Conservation (phyloP, 1,140 invertebrate genomes). For the Drosophila carrolli region DNA sequence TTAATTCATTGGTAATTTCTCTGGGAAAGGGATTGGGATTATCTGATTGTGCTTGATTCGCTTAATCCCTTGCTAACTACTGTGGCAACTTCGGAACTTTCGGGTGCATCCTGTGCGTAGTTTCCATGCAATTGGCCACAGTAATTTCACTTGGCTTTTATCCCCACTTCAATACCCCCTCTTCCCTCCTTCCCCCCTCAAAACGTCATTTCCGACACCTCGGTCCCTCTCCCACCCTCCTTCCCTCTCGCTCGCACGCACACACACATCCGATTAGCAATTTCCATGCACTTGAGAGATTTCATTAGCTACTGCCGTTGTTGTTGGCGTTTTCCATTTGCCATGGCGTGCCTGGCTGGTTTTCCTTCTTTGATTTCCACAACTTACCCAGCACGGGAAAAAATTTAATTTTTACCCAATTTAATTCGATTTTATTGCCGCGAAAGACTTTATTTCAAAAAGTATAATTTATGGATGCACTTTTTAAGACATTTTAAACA, state of each 20-base stretch:
- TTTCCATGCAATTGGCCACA: constrained; percentile 79
- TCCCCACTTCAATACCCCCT: neutral
- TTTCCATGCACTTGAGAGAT: constrained; percentile 79
- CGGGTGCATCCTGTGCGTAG: constrained; percentile 48
- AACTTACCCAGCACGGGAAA: constrained; percentile 20
- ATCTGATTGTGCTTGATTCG: constrained; percentile 52
- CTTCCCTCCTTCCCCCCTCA: neutral
- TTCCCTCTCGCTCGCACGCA: neutral
- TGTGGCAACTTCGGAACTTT: constrained; percentile 47
- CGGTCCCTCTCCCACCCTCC: neutral
- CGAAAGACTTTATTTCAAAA: neutral
- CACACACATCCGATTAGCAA: constrained; percentile 72
- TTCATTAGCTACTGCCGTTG: constrained; percentile 61
- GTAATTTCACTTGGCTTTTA: constrained; percentile 58
- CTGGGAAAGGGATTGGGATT: constrained; percentile 18
- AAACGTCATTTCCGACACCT: constrained; percentile 25
- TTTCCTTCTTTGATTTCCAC: constrained; percentile 28
- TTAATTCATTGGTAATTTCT: constrained; percentile 52
- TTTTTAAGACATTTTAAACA: no score
- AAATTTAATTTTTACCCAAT: constrained; percentile 7
- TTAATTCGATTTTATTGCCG: neutral
- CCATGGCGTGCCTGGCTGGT: constrained; percentile 14
- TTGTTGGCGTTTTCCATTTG: constrained; percentile 32
- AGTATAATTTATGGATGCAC: no score
- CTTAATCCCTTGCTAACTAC: constrained; percentile 59